Percentiles rank a stretch among this genome's conserved stretches.
Evolutionary conservation across 2,113 vertebrate species (phyloP).

Genomic region (Harpagus bidentatus): DNA sequence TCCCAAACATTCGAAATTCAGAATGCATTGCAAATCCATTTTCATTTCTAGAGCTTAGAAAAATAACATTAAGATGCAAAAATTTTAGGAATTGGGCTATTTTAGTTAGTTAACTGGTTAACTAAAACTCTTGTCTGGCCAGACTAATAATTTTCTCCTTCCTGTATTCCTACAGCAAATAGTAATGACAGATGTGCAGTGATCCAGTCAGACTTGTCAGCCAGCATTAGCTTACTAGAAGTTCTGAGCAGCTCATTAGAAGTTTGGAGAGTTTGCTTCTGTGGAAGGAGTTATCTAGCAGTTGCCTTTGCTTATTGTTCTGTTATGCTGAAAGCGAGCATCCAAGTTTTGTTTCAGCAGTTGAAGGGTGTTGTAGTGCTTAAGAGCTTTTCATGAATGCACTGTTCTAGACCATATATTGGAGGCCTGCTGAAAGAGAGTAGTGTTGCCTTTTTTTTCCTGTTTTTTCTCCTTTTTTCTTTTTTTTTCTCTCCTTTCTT

Average conservation of each 20-base stretch:
- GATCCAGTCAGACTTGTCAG: background rate
- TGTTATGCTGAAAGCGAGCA: background rate
- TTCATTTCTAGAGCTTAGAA: background rate
- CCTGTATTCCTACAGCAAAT: background rate
- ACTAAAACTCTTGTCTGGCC: background rate
- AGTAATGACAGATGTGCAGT: background rate
- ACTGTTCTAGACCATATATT: background rate
- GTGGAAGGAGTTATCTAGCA: background rate
- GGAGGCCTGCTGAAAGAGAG: background rate
- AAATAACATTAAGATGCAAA: background rate
- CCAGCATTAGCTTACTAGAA: background rate
- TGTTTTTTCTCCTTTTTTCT: rapidly evolving
- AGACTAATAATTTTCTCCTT: background rate
- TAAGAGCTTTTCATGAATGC: background rate
- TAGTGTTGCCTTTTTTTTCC: background rate
- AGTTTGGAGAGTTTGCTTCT: background rate
- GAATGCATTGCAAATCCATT: background rate
- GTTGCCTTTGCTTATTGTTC: background rate
- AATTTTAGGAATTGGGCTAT: background rate
- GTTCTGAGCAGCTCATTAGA: background rate
- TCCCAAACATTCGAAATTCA: background rate
- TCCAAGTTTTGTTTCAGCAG: background rate
- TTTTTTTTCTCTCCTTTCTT: too few relatives aligned
- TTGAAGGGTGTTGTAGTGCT: background rate
- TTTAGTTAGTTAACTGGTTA: background rate